Base-by-base conservation (phyloP, 2,888 invertebrate genomes). In the Pristionchus mayeri region DNA sequence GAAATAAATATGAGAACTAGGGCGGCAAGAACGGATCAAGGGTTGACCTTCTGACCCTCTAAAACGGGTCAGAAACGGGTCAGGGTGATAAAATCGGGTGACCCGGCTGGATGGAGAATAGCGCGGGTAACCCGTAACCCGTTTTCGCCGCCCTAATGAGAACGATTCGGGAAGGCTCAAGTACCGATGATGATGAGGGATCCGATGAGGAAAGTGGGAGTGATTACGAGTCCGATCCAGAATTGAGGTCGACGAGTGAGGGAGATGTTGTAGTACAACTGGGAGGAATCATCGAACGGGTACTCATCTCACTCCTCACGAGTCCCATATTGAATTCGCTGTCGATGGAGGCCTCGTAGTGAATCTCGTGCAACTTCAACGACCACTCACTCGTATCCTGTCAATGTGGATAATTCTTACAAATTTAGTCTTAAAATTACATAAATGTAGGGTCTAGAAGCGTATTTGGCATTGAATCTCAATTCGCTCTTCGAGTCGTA, bases 151-250 rank as follows among this genome's bases (percentile, higher is more conserved):
- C n/a, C n/a, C n/a, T n/a, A n/a, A n/a, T n/a, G n/a, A n/a, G n/a
- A n/a, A n/a, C n/a, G n/a, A n/a, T n/a, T n/a, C n/a, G n/a, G 54
- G 21, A 54, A 54, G 21, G 21, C 16, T 13, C 16, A 13, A 27
- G 2, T 27, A 78, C 78, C 78, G 50, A 78, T 78, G 11, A 78
- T 21, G 40, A 78, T 78, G 78, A 78, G 52, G 16, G 78, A 78
- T 24, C 48, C 78, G 34, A 78, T 78, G 40, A 50, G 44, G 24
- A 78, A 78, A n/a, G 78, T 78, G 6, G 78, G 78, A n/a, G 52
- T 78, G 18, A 78, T 52, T 3, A 78, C 50, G 3, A 78, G 34
- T 27, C 78, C 78, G 9, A 78, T 27, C 24, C 34, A 78, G 78
- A 78, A 78, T 21, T 78, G 50, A 52, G 78, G 78, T n/a, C 50